Evolutionary conservation across 2,888 invertebrate species (phyloP), one percentile per base, ranked within the genome.

Genomic region (Synergus laeviventris): DNA sequence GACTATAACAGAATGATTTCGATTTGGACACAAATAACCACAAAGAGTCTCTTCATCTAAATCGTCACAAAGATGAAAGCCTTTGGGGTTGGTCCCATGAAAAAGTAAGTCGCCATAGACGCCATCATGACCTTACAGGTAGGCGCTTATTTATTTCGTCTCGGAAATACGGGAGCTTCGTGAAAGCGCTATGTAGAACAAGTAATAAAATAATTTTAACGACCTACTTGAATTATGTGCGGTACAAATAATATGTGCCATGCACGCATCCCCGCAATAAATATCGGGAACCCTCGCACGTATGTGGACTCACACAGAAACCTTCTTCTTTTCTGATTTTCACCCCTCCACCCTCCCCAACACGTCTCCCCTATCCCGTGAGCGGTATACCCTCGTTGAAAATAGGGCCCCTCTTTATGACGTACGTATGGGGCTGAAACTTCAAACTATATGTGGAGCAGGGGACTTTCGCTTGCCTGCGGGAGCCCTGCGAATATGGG

Each of bases 191-290:
- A 79, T 81, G 81, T 81, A 79, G 81, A 79, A 79, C 79, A 81
- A 81, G 81, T 76, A 79, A 76, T 76, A 78, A 49, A 89, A 89
- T 89, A 89, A 89, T 89, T 89, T 88, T 87, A 87, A 88, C 89
- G 89, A 89, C 86, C 87, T 84, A 81, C 83, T 87, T 89, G 89
- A 90, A 89, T 89, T 89, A 89, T 89, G 87, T 85, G 86, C 86
- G 87, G 86, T 87, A 86, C 88, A 86, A 87, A 89, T 87, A 89
- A 88, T 87, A 89, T 89, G 87, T 87, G 84, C 79, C 82, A 75
- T 83, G 86, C 86, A 87, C 87, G 87, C 86, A 87, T 86, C 86
- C 87, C 86, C 80, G 87, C 87, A 87, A 89, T 89, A 89, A 89
- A 89, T 89, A 89, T 87, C 70, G 70, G 49, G 31, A 70, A 70